Evolutionary conservation across 2,888 invertebrate species (phyloP).

Genomic region (Phengaris alcon): DNA sequence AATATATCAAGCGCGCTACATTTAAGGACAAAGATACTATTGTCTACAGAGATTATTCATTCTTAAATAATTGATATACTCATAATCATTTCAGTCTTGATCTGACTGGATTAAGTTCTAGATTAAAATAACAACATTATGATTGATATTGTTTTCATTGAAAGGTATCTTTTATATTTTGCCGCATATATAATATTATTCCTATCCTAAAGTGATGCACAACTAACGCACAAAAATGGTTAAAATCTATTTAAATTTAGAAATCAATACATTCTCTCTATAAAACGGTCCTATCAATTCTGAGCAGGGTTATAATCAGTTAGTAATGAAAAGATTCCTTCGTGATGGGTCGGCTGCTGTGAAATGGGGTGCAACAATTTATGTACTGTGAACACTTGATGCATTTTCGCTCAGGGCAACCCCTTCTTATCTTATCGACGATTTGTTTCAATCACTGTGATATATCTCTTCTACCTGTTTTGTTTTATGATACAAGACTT

Average conservation of each 20-base stretch:
- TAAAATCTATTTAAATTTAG: too few relatives aligned
- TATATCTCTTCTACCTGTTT: conserved; percentile 3
- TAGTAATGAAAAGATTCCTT: conserved; percentile 39
- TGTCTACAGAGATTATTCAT: background rate
- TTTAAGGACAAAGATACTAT: background rate
- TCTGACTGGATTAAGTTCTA: too few relatives aligned
- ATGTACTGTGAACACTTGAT: conserved; percentile 72
- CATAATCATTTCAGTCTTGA: background rate
- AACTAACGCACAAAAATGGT: too few relatives aligned
- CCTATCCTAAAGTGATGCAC: too few relatives aligned
- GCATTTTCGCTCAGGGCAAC: conserved; percentile 46
- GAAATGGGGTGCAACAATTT: conserved; percentile 68
- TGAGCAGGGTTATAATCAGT: conserved; percentile 2
- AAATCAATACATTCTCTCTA: background rate
- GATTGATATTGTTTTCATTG: too few relatives aligned
- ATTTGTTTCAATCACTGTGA: conserved; percentile 29
- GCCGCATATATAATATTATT: too few relatives aligned
- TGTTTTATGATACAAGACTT: background rate
- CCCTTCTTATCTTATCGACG: conserved; percentile 46
- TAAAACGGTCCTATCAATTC: background rate
- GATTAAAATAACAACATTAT: background rate
- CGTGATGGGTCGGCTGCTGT: conserved; percentile 48
- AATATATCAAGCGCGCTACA: background rate
- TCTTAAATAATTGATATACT: background rate
- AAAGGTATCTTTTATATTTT: too few relatives aligned